Percentiles rank a stretch among this genome's conserved stretches.
Conservation (phyloP, 1,140 invertebrate genomes). For the Drosophila athabasca region DNA sequence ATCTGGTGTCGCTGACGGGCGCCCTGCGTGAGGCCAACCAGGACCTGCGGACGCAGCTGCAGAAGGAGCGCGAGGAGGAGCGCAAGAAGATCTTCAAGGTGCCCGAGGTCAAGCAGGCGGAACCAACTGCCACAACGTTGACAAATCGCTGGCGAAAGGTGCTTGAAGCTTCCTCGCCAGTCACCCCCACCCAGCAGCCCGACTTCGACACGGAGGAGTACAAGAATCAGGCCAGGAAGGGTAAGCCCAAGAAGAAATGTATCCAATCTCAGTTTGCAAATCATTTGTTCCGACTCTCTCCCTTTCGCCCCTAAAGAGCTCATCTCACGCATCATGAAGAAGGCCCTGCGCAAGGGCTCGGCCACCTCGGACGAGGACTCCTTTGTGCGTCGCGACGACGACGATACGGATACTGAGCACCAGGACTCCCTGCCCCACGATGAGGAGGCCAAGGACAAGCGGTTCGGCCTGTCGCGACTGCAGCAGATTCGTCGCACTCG, state of each 20-base stretch:
- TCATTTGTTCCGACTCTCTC: conserved; percentile 14
- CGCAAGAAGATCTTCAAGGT: conserved; percentile 96
- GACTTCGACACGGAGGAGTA: conserved; percentile 81
- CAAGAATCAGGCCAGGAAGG: conserved; percentile 81
- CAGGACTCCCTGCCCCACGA: conserved; percentile 88
- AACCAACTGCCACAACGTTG: conserved; percentile 82
- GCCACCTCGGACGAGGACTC: conserved; percentile 85
- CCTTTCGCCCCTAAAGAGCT: conserved; percentile 83
- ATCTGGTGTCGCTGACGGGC: conserved; percentile 94
- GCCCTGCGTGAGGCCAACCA: conserved; percentile 96
- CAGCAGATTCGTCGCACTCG: conserved; percentile 78
- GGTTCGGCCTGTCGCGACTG: conserved; percentile 69
- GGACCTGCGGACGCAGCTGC: conserved; percentile 93
- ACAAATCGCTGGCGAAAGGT: conserved; percentile 83
- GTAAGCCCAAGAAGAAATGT: conserved; percentile 35
- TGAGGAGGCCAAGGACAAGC: conserved; percentile 75
- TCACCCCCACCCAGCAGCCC: conserved; percentile 76
- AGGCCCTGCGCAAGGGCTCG: conserved; percentile 86
- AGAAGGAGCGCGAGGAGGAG: conserved; percentile 95
- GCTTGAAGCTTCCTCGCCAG: conserved; percentile 77
- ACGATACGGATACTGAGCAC: conserved; percentile 88
- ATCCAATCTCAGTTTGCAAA: conserved; percentile 9
- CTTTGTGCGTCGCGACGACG: conserved; percentile 79
- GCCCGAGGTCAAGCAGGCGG: conserved; percentile 86
- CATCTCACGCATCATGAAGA: conserved; percentile 87